Evolutionary conservation across 2,888 invertebrate species (phyloP).

Genomic region (Drosophila bunnanda): DNA sequence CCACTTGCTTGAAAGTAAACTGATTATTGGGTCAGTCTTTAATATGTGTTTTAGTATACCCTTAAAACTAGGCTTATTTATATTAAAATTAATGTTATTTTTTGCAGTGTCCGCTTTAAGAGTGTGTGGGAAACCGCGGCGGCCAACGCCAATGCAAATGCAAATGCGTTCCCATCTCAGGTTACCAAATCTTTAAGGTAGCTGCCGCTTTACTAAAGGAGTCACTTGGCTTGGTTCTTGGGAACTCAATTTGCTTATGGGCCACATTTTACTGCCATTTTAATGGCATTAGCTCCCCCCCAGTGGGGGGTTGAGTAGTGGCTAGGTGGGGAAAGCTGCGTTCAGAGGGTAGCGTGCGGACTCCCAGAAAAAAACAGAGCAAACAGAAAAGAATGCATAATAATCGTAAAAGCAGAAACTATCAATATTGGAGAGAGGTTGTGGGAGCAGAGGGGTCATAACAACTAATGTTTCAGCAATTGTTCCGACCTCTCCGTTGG

Average conservation of each 20-base stretch:
- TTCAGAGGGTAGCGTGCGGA: conserved; percentile 21
- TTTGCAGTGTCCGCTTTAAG: conserved; percentile 42
- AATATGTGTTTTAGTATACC: neutral
- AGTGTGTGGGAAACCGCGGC: conserved; percentile 69
- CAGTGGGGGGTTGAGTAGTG: conserved; percentile 6
- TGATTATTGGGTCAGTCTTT: neutral
- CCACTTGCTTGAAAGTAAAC: neutral
- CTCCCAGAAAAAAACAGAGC: conserved; percentile 7
- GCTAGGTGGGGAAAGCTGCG: conserved; percentile 18
- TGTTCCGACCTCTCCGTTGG: conserved; percentile 68
- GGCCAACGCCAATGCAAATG: conserved; percentile 26
- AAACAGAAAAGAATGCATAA: conserved; percentile 25
- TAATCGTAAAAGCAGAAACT: conserved; percentile 44
- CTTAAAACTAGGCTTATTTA: neutral
- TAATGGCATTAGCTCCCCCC: conserved; percentile 34
- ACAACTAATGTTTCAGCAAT: conserved; percentile 45
- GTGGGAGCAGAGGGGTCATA: conserved; percentile 16
- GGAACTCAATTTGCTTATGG: conserved; percentile 44
- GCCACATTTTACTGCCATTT: conserved; percentile 29
- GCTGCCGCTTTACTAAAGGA: conserved; percentile 1
- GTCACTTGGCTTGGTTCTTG: conserved; percentile 22
- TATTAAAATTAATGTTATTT: conserved; percentile 11
- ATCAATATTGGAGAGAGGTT: conserved; percentile 25
- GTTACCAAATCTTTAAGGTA: conserved; percentile 61
- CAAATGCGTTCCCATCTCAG: conserved; percentile 39